Evolutionary conservation across 1,140 invertebrate species (phyloP).

Genomic region (Gonatopus flavifemur): DNA sequence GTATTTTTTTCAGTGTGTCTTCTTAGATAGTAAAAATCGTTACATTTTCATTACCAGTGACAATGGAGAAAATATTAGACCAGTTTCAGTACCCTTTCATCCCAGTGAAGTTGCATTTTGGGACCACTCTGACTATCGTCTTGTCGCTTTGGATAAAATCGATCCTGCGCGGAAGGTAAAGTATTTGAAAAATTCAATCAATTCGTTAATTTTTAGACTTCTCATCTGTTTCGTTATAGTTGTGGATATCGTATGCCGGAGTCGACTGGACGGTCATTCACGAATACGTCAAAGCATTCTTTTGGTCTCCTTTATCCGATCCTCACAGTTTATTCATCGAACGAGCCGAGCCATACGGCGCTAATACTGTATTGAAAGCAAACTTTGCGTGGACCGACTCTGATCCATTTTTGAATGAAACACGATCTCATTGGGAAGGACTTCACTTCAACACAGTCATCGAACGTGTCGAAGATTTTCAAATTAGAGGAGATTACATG

Average conservation of each 20-base stretch:
- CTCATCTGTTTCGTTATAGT: constrained; percentile 53
- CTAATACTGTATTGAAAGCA: constrained; percentile 61
- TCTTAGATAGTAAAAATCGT: constrained; percentile 77
- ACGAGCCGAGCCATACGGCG: constrained; percentile 65
- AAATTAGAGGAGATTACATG: constrained; percentile 80
- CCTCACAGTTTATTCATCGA: constrained; percentile 67
- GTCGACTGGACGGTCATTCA: constrained; percentile 68
- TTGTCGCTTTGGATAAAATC: constrained; percentile 72
- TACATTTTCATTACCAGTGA: constrained; percentile 76
- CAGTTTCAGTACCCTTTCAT: constrained; percentile 66
- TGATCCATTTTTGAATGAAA: background rate
- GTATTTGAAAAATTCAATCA: constrained; percentile 10
- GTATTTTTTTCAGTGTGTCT: constrained; percentile 73
- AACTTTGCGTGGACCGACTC: background rate
- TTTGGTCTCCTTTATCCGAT: constrained; percentile 67
- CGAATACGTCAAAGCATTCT: constrained; percentile 75
- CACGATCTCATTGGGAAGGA: background rate
- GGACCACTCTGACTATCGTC: constrained; percentile 64
- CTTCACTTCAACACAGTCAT: background rate
- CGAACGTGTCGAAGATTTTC: constrained; percentile 75
- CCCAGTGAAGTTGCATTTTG: constrained; percentile 78
- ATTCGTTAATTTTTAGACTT: background rate
- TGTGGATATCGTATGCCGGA: constrained; percentile 81
- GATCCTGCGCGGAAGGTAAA: constrained; percentile 68
- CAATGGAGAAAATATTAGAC: constrained; percentile 68